These are phyloP conservation scores for Drosophila buzzatii DNA, from an alignment of 2,888 invertebrate species.

Conservation along the genomic window DNA sequence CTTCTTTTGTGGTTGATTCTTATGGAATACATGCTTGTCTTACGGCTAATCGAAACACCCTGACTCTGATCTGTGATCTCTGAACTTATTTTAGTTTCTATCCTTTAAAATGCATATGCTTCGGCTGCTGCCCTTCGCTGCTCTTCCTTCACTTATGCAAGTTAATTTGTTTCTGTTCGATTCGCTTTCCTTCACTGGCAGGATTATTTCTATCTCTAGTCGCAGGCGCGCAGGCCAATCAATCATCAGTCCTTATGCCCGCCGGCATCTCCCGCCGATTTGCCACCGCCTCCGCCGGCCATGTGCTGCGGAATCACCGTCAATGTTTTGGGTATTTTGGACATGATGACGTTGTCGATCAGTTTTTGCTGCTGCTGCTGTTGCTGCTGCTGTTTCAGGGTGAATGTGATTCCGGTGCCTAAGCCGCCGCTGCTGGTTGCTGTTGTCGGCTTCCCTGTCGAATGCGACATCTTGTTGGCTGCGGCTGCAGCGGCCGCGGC, in stretches of 20 bases:
- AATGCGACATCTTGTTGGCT: conserved; percentile 59
- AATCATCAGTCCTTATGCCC: conserved; percentile 43
- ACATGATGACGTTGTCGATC: conserved; percentile 87
- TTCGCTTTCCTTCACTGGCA: conserved; percentile 54
- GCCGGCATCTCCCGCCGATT: conserved; percentile 21
- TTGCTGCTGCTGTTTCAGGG: conserved; percentile 62
- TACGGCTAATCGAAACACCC: conserved; percentile 16
- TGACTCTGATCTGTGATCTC: conserved; percentile 47
- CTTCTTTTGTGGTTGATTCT: conserved; percentile 18
- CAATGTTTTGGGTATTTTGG: conserved; percentile 92
- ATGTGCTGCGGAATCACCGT: conserved; percentile 91
- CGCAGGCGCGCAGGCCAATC: conserved; percentile 1
- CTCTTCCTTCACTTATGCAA: conserved; percentile 8
- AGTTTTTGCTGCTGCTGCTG: conserved; percentile 79
- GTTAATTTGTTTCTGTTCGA: conserved; percentile 21
- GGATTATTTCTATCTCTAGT: conserved; percentile 24
- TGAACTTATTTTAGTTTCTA: conserved; percentile 1
- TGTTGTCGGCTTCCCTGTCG: conserved; percentile 81
- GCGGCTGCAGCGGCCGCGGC: conserved; percentile 39
- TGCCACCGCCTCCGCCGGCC: conserved; percentile 32
- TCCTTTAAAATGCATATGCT: conserved; percentile 41
- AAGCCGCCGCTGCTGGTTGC: conserved; percentile 12
- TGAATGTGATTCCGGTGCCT: conserved; percentile 50
- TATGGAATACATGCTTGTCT: conserved; percentile 30
- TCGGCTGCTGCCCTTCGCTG: background rate